phyloP scores from a whole-genome alignment of 2,113 vertebrate genomes.

The Nansenia antarctica region DNA sequence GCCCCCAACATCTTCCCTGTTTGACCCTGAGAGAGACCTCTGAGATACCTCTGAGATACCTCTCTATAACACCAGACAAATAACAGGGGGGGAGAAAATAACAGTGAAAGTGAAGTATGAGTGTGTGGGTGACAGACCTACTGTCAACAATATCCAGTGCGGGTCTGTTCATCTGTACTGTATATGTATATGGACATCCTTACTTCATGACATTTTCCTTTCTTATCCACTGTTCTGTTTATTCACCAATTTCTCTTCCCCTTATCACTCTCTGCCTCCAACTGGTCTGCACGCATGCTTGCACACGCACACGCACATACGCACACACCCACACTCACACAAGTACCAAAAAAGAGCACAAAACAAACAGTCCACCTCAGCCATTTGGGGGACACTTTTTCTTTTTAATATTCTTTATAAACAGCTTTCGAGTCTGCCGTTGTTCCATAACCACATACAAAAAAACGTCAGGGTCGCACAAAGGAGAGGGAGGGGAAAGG shows the following conservation, averaged over 20 bases:
- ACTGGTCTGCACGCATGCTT: slow-evolving; percentile 33
- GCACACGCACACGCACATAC: background rate
- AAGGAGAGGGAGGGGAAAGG: slow-evolving; percentile 9
- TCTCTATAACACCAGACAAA: no score
- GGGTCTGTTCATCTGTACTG: slow-evolving; percentile 33
- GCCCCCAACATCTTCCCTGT: no score
- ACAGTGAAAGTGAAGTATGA: no score
- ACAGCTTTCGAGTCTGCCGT: slow-evolving; percentile 74
- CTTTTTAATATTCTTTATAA: slow-evolving; percentile 80
- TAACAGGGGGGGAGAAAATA: background rate
- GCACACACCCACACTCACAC: slow-evolving; percentile 18
- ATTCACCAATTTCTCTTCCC: slow-evolving; percentile 21
- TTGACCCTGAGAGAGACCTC: no score
- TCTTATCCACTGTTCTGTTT: slow-evolving; percentile 35
- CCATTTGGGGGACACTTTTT: slow-evolving; percentile 69
- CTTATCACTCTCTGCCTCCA: slow-evolving; percentile 52
- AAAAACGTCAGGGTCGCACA: slow-evolving; percentile 69
- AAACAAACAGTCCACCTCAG: slow-evolving; percentile 58
- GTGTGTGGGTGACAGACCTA: background rate
- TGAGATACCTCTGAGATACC: no score
- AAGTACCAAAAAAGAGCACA: slow-evolving; percentile 40
- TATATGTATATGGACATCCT: slow-evolving; percentile 29
- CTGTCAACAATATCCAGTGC: no score
- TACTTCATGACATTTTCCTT: slow-evolving; percentile 41
- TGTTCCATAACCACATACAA: slow-evolving; percentile 73